Evolutionary conservation across 2,888 invertebrate species (phyloP).

Genomic region (Malthinus seriepunctatus): DNA sequence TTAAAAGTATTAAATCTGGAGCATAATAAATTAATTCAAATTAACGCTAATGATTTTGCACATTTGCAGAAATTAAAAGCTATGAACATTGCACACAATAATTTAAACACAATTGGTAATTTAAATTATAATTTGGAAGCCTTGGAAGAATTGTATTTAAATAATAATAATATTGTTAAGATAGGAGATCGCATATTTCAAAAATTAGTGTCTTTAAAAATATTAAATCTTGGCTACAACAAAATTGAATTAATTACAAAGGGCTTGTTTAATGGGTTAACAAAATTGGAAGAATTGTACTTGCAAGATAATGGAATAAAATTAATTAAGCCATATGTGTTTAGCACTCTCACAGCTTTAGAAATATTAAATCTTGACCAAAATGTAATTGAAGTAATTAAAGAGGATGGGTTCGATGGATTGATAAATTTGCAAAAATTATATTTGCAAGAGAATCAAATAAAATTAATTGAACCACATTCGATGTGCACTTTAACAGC

Average conservation of each 20-base stretch:
- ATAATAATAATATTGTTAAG: slow-evolving; percentile 37
- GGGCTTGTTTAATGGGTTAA: too few species aligned
- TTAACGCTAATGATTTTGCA: neutral
- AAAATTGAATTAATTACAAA: neutral
- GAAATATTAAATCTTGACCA: neutral
- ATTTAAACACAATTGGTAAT: neutral
- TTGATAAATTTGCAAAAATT: too few species aligned
- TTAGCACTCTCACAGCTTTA: neutral
- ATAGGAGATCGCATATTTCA: slow-evolving; percentile 4
- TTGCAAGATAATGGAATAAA: too few species aligned
- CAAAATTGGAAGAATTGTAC: too few species aligned
- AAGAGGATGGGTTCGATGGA: too few species aligned
- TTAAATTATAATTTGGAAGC: slow-evolving; percentile 37
- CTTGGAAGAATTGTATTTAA: slow-evolving; percentile 46
- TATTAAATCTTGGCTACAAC: slow-evolving; percentile 7
- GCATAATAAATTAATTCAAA: neutral
- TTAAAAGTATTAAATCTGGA: neutral
- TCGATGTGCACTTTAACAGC: neutral
- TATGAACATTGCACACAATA: neutral
- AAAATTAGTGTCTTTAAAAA: neutral
- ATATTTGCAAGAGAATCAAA: too few species aligned
- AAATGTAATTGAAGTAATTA: slow-evolving; percentile 1
- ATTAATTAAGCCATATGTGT: too few species aligned
- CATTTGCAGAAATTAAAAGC: neutral
- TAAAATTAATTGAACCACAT: too few species aligned